Base-by-base conservation (phyloP, 2,888 invertebrate genomes). In the Lamproptera curius region DNA sequence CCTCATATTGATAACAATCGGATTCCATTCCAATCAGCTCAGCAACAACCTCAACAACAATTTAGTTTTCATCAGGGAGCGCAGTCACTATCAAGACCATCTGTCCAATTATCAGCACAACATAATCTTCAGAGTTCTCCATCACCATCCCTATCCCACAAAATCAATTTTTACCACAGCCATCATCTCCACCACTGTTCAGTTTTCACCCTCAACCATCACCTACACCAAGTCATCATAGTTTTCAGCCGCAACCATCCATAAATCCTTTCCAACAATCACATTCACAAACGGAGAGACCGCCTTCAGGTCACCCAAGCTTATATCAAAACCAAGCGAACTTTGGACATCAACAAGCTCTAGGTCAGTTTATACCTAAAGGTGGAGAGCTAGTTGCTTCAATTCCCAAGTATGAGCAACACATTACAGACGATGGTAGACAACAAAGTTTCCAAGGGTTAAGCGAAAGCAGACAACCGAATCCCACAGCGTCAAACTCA, bases 321-420 rank as follows among this genome's bases (percentile, higher is more conserved):
- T 68, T 64, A 46, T 73, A 73, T 55, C 73, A 72, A 46, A 78
- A 76, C 26, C 72, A 67, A 51, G 52, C 70, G 23, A 76, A 67
- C 48, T 45, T 66, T 23, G 73, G 83, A 46, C 82, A 87, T 57
- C 81, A 84, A 55, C 88, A 89, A 66, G 76, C 83, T 53, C 65
- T 88, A 42, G 76, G 78, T 4, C 83, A 88, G 17, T 75, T 91
- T 51, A 77, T 90, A 15, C 91, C 91, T 28, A 88, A 92, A 1
- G 92, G 91, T 28, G 93, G 94, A 0, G 94, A 95, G 76, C 83
- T 95, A 33, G 90, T 94, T 14, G 91, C 92, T 46, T 91, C 95
- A 13, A 91, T 95, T 49, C 92, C 95, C 4, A 94, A 93, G 79
- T 92, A 91, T 56, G 95, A 95, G 74, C 94, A 95, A 59, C 95